Evolutionary conservation across 2,113 vertebrate species (phyloP).

Genomic region (Rhabdomys dilectus): DNA sequence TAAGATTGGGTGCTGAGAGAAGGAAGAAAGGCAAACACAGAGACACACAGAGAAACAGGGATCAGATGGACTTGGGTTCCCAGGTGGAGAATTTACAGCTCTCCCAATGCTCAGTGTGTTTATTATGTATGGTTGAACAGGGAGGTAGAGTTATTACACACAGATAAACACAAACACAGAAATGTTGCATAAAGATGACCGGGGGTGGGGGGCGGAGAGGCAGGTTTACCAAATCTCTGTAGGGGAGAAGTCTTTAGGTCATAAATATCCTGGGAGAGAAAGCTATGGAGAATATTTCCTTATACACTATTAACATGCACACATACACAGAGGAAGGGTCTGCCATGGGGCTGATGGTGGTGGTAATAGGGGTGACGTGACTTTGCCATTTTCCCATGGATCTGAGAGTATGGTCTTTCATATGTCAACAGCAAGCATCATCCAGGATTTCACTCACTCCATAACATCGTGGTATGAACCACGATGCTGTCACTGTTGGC

Average conservation of each 20-base stretch:
- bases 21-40: neutral
- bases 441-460: neutral
- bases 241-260: neutral
- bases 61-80: neutral
- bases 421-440: neutral
- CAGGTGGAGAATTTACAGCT: neutral
- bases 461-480: neutral
- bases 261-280: neutral
- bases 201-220: rapidly evolving
- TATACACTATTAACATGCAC: neutral
- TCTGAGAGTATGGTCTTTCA: neutral
- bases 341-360: no score
- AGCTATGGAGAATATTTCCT: neutral
- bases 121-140: neutral
- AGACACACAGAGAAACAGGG: neutral
- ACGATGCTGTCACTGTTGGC: neutral
- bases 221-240: neutral
- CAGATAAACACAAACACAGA: neutral
- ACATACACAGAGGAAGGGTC: neutral
- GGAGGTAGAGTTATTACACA: neutral
- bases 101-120: neutral
- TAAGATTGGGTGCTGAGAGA: neutral
- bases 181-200: neutral
- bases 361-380: neutral
- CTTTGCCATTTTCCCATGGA: neutral